Percentiles rank a stretch among this genome's conserved stretches.
These are phyloP conservation scores for Ennomos erosarius DNA, from an alignment of 2,888 invertebrate species.

Conservation along the genomic window DNA sequence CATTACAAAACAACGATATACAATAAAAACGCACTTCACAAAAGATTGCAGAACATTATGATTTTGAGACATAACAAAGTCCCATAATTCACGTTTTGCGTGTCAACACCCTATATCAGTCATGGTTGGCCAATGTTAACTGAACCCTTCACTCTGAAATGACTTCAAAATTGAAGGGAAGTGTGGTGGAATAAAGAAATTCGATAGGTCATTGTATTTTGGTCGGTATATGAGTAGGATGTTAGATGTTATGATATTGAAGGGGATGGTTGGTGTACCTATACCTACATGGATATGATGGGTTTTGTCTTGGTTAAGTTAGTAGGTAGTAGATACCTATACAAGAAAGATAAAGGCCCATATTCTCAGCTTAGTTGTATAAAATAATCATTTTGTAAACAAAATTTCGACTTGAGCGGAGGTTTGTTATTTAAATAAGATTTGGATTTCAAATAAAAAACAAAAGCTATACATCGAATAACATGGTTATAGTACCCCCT, in stretches of 20 bases:
- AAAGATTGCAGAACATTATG: constrained; percentile 56
- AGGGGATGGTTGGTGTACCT: constrained; percentile 31
- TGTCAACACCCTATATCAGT: constrained; percentile 60
- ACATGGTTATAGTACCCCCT: too few relatives aligned
- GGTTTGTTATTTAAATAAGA: too few relatives aligned
- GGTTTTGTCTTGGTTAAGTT: too few relatives aligned
- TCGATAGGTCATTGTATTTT: constrained; percentile 7
- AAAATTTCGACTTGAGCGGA: too few relatives aligned
- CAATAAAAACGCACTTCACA: constrained; percentile 51
- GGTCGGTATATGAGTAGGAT: constrained; percentile 2
- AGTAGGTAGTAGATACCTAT: too few relatives aligned
- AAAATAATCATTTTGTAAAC: too few relatives aligned
- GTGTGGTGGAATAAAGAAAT: not conserved
- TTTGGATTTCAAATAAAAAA: too few relatives aligned
- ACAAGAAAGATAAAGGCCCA: too few relatives aligned
- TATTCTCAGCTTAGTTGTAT: too few relatives aligned
- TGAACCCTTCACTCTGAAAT: constrained; percentile 1
- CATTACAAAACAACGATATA: constrained; percentile 30
- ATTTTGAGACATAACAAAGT: constrained; percentile 59
- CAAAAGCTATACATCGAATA: too few relatives aligned
- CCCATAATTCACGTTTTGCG: constrained; percentile 77
- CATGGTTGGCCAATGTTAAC: not conserved
- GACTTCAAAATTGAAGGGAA: constrained; percentile 3
- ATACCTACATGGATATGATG: too few relatives aligned
- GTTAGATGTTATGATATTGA: constrained; percentile 49